Evolutionary conservation across 1,140 invertebrate species (phyloP).

Genomic region (Artemia franciscana): DNA sequence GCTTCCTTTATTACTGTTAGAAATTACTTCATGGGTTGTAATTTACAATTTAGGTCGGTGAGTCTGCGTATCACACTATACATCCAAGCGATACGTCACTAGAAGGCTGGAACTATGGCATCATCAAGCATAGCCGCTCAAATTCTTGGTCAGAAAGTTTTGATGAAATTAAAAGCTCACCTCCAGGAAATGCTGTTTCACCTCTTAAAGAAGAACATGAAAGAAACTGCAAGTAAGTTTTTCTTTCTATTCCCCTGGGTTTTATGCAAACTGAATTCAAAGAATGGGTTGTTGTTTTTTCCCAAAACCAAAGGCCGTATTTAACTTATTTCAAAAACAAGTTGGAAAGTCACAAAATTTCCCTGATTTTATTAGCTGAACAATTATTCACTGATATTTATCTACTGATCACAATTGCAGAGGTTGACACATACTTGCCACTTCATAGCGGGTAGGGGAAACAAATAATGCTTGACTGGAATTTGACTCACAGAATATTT

Average conservation of each 20-base stretch:
- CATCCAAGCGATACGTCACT: conserved; percentile 52
- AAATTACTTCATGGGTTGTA: no score
- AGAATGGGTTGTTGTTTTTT: background rate
- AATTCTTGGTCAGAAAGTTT: conserved; percentile 69
- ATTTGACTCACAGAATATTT: no score
- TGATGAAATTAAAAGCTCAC: conserved; percentile 32
- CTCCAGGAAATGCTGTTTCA: background rate
- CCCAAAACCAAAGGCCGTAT: background rate
- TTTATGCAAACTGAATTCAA: background rate
- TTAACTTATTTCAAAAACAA: background rate
- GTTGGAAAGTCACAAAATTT: background rate
- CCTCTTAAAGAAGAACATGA: background rate
- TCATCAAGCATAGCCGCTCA: conserved; percentile 45
- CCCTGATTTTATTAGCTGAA: no score
- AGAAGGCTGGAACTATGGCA: conserved; percentile 42
- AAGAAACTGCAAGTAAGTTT: background rate
- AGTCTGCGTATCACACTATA: conserved; percentile 75
- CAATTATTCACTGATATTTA: no score
- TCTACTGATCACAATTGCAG: no score
- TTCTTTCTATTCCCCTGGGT: background rate
- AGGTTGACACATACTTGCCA: no score
- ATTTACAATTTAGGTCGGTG: conserved; percentile 43
- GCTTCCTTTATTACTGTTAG: no score
- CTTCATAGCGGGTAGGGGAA: no score
- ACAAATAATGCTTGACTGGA: no score